phyloP scores from a whole-genome alignment of 2,113 vertebrate genomes.

The Murina feae region DNA sequence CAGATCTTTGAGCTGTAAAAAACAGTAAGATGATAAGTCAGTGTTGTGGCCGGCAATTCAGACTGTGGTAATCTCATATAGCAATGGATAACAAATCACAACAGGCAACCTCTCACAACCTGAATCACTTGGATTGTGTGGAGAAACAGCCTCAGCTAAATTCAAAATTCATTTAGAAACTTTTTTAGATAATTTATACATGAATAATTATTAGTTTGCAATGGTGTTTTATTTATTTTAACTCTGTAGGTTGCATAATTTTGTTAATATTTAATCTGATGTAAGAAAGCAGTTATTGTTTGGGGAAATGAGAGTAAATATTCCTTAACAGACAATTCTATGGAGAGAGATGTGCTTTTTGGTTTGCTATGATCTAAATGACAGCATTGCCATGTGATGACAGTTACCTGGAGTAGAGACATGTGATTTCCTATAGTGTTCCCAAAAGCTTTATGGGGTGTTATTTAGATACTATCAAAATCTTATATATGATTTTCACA shows the following conservation, averaged over 20 bases:
- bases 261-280: not conserved
- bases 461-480: not conserved
- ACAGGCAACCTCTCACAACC: not conserved
- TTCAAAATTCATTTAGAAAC: not conserved
- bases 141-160: not conserved
- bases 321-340: not conserved
- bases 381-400: not conserved
- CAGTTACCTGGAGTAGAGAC: not conserved
- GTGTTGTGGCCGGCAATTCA: not conserved
- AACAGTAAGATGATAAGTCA: not conserved
- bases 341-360: not conserved
- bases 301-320: not conserved
- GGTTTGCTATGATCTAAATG: not conserved
- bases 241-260: not conserved
- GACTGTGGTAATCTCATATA: not conserved
- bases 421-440: not conserved
- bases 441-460: not conserved
- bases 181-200: not conserved
- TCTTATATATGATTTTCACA: not conserved
- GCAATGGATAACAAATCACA: not conserved
- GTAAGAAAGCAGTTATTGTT: not conserved
- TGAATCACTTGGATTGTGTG: not conserved
- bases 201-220: not conserved
- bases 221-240: not conserved
- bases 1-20: not conserved